phyloP scores from a whole-genome alignment of 2,888 invertebrate species.

The Mayetiola destructor region DNA sequence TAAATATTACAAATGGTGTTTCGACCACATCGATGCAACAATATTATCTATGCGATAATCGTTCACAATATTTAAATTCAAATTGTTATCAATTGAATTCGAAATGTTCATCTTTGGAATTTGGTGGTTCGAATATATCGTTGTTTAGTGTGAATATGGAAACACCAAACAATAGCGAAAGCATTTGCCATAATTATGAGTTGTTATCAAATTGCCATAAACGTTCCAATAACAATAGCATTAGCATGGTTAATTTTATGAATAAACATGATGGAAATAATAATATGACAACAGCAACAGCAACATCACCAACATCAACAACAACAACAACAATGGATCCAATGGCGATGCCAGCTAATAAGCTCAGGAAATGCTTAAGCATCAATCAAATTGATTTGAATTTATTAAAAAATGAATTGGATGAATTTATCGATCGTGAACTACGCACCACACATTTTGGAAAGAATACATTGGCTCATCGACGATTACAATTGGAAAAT shows the following conservation, averaged over 20 bases:
- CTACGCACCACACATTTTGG: not conserved
- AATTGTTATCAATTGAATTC: not conserved
- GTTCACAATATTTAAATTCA: not conserved
- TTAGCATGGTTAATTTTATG: slow-evolving; percentile 11
- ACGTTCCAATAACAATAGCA: slow-evolving; percentile 2
- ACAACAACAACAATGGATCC: not conserved
- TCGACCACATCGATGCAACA: too few relatives aligned
- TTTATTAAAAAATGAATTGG: slow-evolving; percentile 20
- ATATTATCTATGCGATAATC: not conserved
- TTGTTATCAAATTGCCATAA: not conserved
- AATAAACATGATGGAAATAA: not conserved
- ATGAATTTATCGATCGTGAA: slow-evolving; percentile 20
- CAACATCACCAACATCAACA: slow-evolving; percentile 13
- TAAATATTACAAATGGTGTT: not conserved
- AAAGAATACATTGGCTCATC: not conserved
- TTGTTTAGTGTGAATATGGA: not conserved
- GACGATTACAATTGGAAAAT: not conserved
- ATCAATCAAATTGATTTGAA: slow-evolving; percentile 21
- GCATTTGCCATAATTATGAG: not conserved
- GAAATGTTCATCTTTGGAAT: not conserved
- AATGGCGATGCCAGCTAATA: not conserved
- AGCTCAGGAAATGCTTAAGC: slow-evolving; percentile 15
- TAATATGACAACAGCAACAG: not conserved
- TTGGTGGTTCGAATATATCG: not conserved
- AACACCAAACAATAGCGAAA: not conserved